Evolutionary conservation across 1,140 invertebrate species (phyloP), one percentile per base, ranked within the genome.

Genomic region (Formica exsecta): DNA sequence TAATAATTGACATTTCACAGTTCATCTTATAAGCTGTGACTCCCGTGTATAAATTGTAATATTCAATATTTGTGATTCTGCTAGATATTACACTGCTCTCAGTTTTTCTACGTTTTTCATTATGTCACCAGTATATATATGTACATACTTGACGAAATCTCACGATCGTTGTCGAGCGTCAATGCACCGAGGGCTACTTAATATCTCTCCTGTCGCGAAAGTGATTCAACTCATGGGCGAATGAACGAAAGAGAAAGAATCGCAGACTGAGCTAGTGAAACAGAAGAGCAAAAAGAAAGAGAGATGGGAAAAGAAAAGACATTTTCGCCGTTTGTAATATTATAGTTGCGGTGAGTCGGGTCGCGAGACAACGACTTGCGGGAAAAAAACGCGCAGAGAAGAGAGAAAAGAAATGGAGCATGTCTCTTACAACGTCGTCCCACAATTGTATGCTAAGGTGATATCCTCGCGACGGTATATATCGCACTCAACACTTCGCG

Each of bases 371-470:
- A 19, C 29, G 44, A 25, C 9, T 64, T 36, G 83, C 62, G 36
- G 36, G 66, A 48, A 84, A 85, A 36, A 44, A 76, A 57, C 38
- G 22, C 16, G 9, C 4, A 19, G 22, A 41, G 19, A 66, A 48
- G 36, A 59, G 16, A 76, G 22, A 64, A 70, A 81, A 65, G 89
- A 93, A 92, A 93, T 91, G 90, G 92, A 92, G 92, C 92, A 87
- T 61, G 59, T 74, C 62, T 83, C 74, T 87, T 90, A 74, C 73
- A 89, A 87, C 87, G 38, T 61, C 25, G 66, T 92, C 91, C 84
- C 89, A 91, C 90, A 75, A 94, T 93, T 93, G 91, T 94, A 93
- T 92, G 91, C 88, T 93, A 92, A 93, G 86, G 16, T 79, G 64
- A 79, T 65, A 73, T 48, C 25, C 7, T 66, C 76, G 36, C 62